Percentiles rank a stretch among this genome's conserved stretches.
phyloP scores from a whole-genome alignment of 2,113 vertebrate genomes.

The Rutilus rutilus region DNA sequence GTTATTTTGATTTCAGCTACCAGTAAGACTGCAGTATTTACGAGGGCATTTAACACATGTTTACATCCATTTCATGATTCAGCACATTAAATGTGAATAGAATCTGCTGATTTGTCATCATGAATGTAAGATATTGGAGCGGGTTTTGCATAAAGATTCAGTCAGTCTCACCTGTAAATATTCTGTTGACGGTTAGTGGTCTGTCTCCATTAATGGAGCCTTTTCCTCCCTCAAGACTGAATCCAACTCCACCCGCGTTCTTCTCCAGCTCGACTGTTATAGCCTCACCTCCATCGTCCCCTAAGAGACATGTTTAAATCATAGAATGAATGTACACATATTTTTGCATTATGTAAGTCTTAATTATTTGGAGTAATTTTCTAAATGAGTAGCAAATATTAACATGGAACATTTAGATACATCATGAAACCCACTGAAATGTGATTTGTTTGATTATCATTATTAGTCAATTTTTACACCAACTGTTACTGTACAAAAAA shows the following conservation, averaged over 20 bases:
- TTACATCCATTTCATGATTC: too few species aligned
- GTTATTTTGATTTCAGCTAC: neutral
- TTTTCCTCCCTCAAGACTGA: slow-evolving; percentile 92
- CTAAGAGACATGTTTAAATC: slow-evolving; percentile 29
- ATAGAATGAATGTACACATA: neutral
- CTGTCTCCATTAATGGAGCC: slow-evolving; percentile 91
- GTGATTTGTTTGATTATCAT: neutral
- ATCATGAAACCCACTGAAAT: neutral
- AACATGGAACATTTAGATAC: neutral
- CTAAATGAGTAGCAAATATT: neutral
- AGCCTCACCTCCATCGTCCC: slow-evolving; percentile 54
- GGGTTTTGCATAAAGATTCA: neutral
- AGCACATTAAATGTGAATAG: too few species aligned
- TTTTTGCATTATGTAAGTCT: neutral
- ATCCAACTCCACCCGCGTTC: slow-evolving; percentile 86
- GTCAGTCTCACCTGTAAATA: slow-evolving; percentile 83
- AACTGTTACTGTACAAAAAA: neutral
- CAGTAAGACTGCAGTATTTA: too few species aligned
- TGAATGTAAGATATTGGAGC: too few species aligned
- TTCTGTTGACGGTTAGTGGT: slow-evolving; percentile 85
- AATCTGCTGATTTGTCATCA: too few species aligned
- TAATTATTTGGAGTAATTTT: neutral
- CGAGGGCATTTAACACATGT: too few species aligned
- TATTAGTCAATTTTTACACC: neutral
- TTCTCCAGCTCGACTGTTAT: slow-evolving; percentile 82